phyloP scores from a whole-genome alignment of 2,797 vertebrate species.

The Picus viridis region DNA sequence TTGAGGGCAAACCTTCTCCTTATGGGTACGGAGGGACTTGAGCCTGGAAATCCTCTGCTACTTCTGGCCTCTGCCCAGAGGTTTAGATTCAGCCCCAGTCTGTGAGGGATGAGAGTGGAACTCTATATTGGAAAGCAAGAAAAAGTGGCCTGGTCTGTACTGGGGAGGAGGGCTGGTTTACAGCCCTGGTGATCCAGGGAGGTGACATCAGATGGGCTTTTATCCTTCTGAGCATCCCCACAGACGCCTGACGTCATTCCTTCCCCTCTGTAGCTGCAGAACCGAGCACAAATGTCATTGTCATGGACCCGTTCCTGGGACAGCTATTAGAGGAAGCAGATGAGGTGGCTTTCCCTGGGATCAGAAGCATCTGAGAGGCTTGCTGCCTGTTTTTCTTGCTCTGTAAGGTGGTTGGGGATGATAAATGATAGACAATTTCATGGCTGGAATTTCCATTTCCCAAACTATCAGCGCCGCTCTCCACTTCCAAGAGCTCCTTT shows the following conservation, averaged over 20 bases:
- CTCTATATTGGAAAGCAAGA: no score
- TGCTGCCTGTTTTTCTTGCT: constrained; percentile 74
- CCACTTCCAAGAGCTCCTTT: constrained; percentile 75
- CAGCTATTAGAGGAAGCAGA: background rate
- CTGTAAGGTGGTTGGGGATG: constrained; percentile 76
- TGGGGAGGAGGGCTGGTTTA: no score
- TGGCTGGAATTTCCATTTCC: constrained; percentile 82
- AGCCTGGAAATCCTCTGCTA: background rate
- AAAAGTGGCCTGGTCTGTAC: background rate
- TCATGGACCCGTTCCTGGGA: background rate
- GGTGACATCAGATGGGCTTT: background rate
- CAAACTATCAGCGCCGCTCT: constrained; percentile 78
- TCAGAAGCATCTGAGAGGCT: constrained; percentile 78
- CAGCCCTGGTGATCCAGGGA: background rate
- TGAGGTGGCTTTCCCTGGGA: constrained; percentile 32
- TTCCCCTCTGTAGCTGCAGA: fast-evolving
- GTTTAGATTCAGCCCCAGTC: background rate
- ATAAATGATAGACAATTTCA: constrained; percentile 84
- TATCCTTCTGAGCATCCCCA: background rate
- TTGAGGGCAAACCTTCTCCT: background rate
- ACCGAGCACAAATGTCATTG: fast-evolving
- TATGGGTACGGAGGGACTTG: no score
- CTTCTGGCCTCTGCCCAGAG: background rate
- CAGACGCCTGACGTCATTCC: fast-evolving
- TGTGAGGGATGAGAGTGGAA: background rate